Conservation (phyloP, 2,888 invertebrate genomes). For the Helicoverpa assulta region DNA sequence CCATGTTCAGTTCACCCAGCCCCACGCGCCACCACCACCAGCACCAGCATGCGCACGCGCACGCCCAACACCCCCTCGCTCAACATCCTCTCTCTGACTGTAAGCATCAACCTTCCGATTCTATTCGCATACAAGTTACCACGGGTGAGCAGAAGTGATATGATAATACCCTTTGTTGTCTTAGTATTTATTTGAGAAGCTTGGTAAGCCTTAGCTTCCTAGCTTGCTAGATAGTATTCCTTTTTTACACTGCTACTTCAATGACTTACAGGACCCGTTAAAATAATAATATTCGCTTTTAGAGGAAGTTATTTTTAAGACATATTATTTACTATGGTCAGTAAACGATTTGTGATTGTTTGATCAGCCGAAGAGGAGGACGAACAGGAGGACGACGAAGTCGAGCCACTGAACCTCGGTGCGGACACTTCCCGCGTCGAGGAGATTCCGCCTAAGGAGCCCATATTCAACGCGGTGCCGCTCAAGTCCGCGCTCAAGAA, state of each 20-base stretch:
- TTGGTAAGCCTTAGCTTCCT: constrained; percentile 1
- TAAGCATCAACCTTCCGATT: constrained; percentile 66
- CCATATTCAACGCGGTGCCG: constrained; percentile 97
- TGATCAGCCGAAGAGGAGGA: constrained; percentile 88
- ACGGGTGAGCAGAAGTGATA: background rate
- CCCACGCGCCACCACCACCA: constrained; percentile 88
- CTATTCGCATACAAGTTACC: background rate
- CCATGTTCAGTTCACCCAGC: constrained; percentile 98
- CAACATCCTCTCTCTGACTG: constrained; percentile 84
- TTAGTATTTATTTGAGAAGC: background rate
- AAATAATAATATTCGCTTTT: background rate
- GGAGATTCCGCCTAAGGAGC: constrained; percentile 98
- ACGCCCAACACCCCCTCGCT: constrained; percentile 74
- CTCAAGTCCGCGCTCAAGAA: constrained; percentile 98
- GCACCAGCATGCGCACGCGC: constrained; percentile 75
- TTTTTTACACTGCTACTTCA: background rate
- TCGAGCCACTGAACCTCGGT: constrained; percentile 91
- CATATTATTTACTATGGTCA: background rate
- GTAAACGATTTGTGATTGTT: background rate
- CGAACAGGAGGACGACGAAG: constrained; percentile 87
- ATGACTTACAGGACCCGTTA: background rate
- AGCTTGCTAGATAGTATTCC: background rate
- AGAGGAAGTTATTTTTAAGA: too few species aligned
- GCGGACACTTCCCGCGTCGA: constrained; percentile 96
- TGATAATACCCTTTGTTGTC: background rate